These are phyloP conservation scores for Erpetoichthys calabaricus DNA, from an alignment of 2,797 vertebrate genomes.

Conservation along the genomic window DNA sequence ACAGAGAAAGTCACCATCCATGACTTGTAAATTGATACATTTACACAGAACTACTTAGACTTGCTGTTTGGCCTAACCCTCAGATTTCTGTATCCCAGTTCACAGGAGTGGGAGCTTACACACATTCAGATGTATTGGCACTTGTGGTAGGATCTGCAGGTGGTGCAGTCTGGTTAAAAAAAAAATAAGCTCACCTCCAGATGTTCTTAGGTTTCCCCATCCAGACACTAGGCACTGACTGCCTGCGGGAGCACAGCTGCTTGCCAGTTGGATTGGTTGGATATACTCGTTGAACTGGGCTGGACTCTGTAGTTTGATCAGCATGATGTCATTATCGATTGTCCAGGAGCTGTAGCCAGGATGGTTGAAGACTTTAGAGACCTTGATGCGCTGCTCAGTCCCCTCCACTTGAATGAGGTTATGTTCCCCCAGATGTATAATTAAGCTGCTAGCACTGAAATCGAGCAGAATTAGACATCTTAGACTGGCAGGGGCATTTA, in stretches of 20 bases:
- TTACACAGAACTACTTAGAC: background rate
- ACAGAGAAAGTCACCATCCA: too few species aligned
- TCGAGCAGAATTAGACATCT: too few species aligned
- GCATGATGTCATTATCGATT: constrained; percentile 32
- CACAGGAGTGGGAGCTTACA: too few species aligned
- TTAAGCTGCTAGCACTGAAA: constrained; percentile 22
- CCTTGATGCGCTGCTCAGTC: constrained; percentile 34
- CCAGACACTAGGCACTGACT: constrained; percentile 33
- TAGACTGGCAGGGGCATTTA: too few species aligned
- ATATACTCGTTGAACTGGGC: constrained; percentile 31
- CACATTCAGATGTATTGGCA: too few species aligned
- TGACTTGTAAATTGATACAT: too few species aligned
- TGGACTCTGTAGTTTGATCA: constrained; percentile 30
- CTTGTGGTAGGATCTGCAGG: too few species aligned
- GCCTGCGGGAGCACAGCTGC: constrained; percentile 19
- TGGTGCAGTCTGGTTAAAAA: too few species aligned
- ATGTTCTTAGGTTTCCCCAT: constrained; percentile 33
- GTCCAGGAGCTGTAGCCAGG: constrained; percentile 17
- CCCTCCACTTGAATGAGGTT: constrained; percentile 20
- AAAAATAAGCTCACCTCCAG: constrained; percentile 22
- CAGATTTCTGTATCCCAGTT: too few species aligned
- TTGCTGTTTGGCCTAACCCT: too few species aligned
- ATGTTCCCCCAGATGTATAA: constrained; percentile 37
- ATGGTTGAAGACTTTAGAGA: constrained; percentile 27
- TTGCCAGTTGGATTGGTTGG: constrained; percentile 23